Percentiles rank a stretch among this genome's conserved stretches.
phyloP scores from a whole-genome alignment of 2,888 invertebrate species.

The Eueremaeus valkanovi region DNA sequence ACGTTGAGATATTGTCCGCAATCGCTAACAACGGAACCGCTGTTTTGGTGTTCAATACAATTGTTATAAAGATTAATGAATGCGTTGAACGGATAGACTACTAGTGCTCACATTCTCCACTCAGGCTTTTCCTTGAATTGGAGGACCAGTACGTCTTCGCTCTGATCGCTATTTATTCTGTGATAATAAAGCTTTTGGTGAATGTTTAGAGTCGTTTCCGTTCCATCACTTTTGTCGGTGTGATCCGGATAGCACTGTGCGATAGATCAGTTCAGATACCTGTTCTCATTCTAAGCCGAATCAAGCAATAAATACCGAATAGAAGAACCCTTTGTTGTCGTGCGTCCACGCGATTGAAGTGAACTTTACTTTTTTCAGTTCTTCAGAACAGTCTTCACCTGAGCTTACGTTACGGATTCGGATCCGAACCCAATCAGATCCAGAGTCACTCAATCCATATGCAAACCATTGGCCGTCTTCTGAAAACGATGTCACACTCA shows the following conservation, averaged over 20 bases:
- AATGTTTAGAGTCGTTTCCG: constrained; percentile 77
- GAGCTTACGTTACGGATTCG: constrained; percentile 53
- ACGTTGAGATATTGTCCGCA: constrained; percentile 86
- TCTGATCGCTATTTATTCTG: constrained; percentile 74
- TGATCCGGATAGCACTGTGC: constrained; percentile 72
- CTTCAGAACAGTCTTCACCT: constrained; percentile 80
- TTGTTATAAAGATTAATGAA: not conserved
- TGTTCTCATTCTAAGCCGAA: not conserved
- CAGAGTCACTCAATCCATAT: constrained; percentile 84
- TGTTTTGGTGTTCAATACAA: constrained; percentile 53
- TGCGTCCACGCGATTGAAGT: constrained; percentile 89
- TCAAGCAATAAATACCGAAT: constrained; percentile 52
- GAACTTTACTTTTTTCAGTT: constrained; percentile 86
- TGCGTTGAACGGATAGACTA: not conserved
- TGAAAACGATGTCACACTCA: constrained; percentile 66
- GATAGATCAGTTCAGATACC: not conserved
- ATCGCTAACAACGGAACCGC: constrained; percentile 78
- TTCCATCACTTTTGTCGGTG: constrained; percentile 80
- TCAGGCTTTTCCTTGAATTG: constrained; percentile 84
- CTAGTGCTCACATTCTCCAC: constrained; percentile 73
- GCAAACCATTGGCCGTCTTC: constrained; percentile 85
- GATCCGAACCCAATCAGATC: constrained; percentile 94
- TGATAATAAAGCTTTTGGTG: constrained; percentile 95
- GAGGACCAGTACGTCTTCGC: constrained; percentile 76
- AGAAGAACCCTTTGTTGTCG: constrained; percentile 91